Evolutionary conservation across 2,113 vertebrate genomes (phyloP), one percentile per base, ranked within the genome.

Genomic region (Spermophilus dauricus): DNA sequence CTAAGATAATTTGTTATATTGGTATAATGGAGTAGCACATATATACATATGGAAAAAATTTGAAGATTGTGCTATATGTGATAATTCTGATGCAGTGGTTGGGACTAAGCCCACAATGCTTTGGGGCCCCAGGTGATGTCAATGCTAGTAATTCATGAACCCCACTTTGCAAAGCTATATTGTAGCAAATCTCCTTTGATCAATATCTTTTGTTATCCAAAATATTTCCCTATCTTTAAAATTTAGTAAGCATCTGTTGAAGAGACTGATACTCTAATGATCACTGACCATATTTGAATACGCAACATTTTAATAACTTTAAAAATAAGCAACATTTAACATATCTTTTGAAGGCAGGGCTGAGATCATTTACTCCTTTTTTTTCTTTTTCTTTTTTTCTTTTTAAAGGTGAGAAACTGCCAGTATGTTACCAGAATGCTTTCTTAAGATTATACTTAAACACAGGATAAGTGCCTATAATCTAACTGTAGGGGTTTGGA

Each of bases 401-500:
- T 85, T 80, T 67, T 58, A 42, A 94, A 80, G 8, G n/a, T 95
- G 69, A 94, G 70, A 94, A 72, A 22, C 63, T 87, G 69, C n/a
- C 89, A 95, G 13, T 42, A 51, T 75, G 17, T 89, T 93, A 63
- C 63, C 48, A 78, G 75, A 92, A 95, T 70, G 30, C n/a, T 89
- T 94, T 96, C 56, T 65, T 58, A 70, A 94, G 51, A 80, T 56
- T 75, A 26, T 22, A 32, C 63, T 78, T 91, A 95, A 78, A 53
- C 8, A 84, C 32, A 90, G 48, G 73, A 92, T 95, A 94, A 81
- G 76, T 20, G 42, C 10, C 69, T 86, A 45, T 72, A 88, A 93
- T 95, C 84, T 96, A 92, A 93, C 63, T 92, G 97, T 42, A 92
- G 72, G 75, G 39, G 37, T 86, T 96, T 96, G 83, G 95, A 82